Evolutionary conservation across 2,888 invertebrate species (phyloP).

Genomic region (Odiellus spinosus): DNA sequence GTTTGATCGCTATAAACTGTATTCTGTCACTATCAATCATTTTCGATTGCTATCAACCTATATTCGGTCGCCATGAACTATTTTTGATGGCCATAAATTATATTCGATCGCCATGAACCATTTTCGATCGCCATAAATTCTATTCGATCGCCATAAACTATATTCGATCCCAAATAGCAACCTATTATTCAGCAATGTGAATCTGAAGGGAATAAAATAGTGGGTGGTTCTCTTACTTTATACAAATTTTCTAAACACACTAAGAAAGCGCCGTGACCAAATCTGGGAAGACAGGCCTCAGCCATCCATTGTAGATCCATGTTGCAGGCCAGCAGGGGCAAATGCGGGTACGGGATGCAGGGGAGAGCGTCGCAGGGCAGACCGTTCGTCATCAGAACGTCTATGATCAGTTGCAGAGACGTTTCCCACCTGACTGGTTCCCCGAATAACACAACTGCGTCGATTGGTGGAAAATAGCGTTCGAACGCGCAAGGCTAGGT

Average conservation of each 20-base stretch:
- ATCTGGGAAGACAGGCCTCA: constrained; percentile 45
- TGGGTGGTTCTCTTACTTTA: constrained; percentile 32
- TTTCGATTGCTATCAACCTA: too few relatives aligned
- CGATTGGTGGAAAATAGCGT: constrained; percentile 36
- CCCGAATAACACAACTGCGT: constrained; percentile 44
- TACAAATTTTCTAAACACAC: constrained; percentile 44
- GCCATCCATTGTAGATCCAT: constrained; percentile 51
- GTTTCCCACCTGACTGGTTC: constrained; percentile 50
- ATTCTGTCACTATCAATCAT: too few relatives aligned
- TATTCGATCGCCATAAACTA: too few relatives aligned
- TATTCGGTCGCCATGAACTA: too few relatives aligned
- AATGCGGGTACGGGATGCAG: constrained; percentile 40
- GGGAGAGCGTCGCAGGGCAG: constrained; percentile 32
- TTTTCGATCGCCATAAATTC: too few relatives aligned
- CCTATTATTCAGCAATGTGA: too few relatives aligned
- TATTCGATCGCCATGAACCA: too few relatives aligned
- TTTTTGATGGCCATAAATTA: too few relatives aligned
- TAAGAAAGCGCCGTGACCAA: constrained; percentile 48
- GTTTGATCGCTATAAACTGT: too few relatives aligned
- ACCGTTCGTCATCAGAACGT: constrained; percentile 44
- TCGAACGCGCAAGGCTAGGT: constrained; percentile 36
- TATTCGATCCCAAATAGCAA: too few relatives aligned
- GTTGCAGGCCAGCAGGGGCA: constrained; percentile 49
- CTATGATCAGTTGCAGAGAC: constrained; percentile 43
- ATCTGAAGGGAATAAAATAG: too few relatives aligned